Percentiles rank a stretch among this genome's conserved stretches.
phyloP scores from a whole-genome alignment of 2,113 vertebrate species.

The Stictonetta naevosa region DNA sequence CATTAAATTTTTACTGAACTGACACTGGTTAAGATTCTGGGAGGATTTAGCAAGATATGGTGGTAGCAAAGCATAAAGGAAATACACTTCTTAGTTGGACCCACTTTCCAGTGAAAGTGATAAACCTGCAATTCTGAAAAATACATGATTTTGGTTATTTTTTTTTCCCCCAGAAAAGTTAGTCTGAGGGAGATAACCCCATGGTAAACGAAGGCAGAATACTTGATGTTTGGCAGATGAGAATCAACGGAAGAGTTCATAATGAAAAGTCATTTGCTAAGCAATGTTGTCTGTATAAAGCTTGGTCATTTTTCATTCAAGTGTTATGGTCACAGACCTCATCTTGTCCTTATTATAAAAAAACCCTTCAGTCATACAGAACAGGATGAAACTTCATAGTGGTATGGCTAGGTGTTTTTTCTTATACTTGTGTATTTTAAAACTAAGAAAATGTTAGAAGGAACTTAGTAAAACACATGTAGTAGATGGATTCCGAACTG shows the following conservation, averaged over 20 bases:
- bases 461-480: not conserved
- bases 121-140: not conserved
- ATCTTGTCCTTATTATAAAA: not conserved
- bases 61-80: not conserved
- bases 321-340: not conserved
- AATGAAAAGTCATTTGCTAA: not conserved
- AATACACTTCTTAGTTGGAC: not conserved
- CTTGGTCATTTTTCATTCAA: not conserved
- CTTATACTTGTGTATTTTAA: not conserved
- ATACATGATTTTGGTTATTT: not conserved
- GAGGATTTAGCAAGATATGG: not conserved
- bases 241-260: not conserved
- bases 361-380: not conserved
- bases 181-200: not conserved
- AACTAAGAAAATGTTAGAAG: not conserved
- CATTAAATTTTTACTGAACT: not conserved
- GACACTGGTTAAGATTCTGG: not conserved
- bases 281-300: not conserved
- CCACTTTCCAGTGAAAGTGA: not conserved
- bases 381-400: not conserved
- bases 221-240: not conserved
- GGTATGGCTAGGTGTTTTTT: not conserved
- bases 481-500: not conserved
- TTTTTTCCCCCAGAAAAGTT: fast-evolving
- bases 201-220: not conserved